Conservation (phyloP, 92 coral and sea anemone species). For the Palythoa caribaeorum region DNA sequence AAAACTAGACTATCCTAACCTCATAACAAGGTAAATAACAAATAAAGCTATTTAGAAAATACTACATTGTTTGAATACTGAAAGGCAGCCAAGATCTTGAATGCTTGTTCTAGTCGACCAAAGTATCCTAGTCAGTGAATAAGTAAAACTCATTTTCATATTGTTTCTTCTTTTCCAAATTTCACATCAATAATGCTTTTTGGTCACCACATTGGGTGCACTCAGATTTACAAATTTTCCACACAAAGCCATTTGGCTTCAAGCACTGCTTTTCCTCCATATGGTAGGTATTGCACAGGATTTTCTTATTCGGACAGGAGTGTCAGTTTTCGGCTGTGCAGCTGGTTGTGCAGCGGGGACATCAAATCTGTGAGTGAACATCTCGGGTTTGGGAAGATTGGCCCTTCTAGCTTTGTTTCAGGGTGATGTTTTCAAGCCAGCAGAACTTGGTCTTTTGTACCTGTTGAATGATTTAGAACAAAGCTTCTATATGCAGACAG, state of each 20-base stretch:
- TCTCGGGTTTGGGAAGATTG: slow-evolving; percentile 66
- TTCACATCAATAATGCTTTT: background rate
- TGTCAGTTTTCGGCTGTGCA: slow-evolving; percentile 34
- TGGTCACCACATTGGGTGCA: slow-evolving; percentile 14
- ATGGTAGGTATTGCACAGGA: slow-evolving; percentile 57
- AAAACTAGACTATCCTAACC: slow-evolving; percentile 9
- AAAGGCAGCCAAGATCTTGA: background rate
- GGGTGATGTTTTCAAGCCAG: slow-evolving; percentile 65
- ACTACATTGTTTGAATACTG: background rate
- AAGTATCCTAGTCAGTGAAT: background rate
- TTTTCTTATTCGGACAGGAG: slow-evolving; percentile 55
- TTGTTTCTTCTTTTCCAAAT: background rate
- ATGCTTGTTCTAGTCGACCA: background rate
- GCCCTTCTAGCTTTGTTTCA: slow-evolving; percentile 51
- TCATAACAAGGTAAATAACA: background rate
- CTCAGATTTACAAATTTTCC: slow-evolving; percentile 33
- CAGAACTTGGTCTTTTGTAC: slow-evolving; percentile 64
- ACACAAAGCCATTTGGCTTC: slow-evolving; percentile 66
- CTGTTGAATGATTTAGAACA: slow-evolving; percentile 52
- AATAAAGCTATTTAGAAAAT: background rate
- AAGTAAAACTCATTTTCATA: background rate
- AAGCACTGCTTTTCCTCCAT: slow-evolving; percentile 63
- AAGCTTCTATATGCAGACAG: slow-evolving; percentile 42
- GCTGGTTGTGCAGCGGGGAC: slow-evolving; percentile 32
- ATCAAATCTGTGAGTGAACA: slow-evolving; percentile 48